Conservation (phyloP, 92 coral and sea anemone genomes). For the Epizoanthus ramosus region DNA sequence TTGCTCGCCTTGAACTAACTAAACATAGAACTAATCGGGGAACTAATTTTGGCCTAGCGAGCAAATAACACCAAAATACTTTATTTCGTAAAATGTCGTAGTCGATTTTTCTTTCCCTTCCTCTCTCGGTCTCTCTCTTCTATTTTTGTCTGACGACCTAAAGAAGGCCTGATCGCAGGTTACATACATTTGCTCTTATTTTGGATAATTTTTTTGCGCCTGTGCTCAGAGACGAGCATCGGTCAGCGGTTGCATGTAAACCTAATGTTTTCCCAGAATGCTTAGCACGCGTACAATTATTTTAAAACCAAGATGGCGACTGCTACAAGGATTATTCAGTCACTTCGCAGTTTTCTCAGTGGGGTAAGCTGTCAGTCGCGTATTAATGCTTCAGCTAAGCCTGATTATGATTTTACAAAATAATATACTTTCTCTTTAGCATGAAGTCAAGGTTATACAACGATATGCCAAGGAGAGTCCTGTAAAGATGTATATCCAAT, state of each 20-base stretch:
- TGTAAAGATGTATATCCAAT: slow-evolving; percentile 24
- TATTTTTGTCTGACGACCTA: no score
- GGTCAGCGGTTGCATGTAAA: background rate
- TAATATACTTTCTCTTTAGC: background rate
- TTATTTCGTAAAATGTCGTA: no score
- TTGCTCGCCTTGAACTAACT: no score
- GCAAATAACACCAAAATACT: no score
- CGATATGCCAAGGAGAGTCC: slow-evolving; percentile 36
- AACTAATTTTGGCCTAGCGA: no score
- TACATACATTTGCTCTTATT: no score
- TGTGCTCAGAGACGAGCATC: no score
- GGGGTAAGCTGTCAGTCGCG: slow-evolving; percentile 63
- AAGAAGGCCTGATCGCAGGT: no score
- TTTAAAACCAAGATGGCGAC: slow-evolving; percentile 90
- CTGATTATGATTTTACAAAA: background rate
- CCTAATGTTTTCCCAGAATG: slow-evolving; percentile 24
- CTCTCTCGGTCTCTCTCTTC: no score
- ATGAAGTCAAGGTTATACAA: slow-evolving; percentile 30
- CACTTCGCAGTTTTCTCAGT: slow-evolving; percentile 72
- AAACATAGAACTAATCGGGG: no score
- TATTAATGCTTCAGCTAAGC: background rate
- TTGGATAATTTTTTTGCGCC: no score
- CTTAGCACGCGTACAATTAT: slow-evolving; percentile 14
- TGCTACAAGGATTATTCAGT: slow-evolving; percentile 70
- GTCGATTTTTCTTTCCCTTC: no score